Evolutionary conservation across 2,113 vertebrate genomes (phyloP).

Genomic region (Spilogale gracilis): DNA sequence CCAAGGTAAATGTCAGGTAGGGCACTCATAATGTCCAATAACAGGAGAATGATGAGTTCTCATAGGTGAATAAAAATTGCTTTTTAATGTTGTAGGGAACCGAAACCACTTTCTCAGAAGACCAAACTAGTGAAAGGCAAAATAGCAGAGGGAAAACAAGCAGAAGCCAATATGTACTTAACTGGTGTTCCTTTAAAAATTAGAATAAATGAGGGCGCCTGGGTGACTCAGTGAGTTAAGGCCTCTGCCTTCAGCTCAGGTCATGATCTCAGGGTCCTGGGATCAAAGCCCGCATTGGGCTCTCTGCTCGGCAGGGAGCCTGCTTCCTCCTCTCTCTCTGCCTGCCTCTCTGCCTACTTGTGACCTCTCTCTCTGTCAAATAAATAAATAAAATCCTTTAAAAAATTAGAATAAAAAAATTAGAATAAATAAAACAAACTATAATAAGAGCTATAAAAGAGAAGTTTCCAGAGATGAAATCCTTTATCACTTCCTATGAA

Average conservation of each 20-base stretch:
- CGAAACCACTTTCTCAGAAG: not conserved
- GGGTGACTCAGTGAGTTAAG: no score
- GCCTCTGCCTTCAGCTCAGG: no score
- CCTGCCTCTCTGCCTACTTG: no score
- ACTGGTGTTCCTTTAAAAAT: not conserved
- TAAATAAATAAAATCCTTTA: no score
- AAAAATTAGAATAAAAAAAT: not conserved
- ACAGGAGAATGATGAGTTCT: not conserved
- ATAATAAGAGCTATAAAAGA: not conserved
- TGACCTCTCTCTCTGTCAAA: no score
- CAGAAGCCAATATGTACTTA: not conserved
- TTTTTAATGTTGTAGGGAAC: not conserved
- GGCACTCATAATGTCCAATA: not conserved
- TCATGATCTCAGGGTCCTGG: no score
- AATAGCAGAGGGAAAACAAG: not conserved
- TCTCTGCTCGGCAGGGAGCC: no score
- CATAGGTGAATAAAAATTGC: not conserved
- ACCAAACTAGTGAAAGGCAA: not conserved
- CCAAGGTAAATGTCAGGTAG: not conserved
- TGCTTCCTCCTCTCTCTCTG: no score
- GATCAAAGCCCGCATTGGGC: no score
- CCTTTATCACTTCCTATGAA: not conserved
- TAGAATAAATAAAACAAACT: not conserved
- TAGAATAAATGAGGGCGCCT: not conserved
- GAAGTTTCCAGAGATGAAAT: not conserved